Evolutionary conservation across 2,797 vertebrate genomes (phyloP).

Genomic region (Microchirus variegatus): DNA sequence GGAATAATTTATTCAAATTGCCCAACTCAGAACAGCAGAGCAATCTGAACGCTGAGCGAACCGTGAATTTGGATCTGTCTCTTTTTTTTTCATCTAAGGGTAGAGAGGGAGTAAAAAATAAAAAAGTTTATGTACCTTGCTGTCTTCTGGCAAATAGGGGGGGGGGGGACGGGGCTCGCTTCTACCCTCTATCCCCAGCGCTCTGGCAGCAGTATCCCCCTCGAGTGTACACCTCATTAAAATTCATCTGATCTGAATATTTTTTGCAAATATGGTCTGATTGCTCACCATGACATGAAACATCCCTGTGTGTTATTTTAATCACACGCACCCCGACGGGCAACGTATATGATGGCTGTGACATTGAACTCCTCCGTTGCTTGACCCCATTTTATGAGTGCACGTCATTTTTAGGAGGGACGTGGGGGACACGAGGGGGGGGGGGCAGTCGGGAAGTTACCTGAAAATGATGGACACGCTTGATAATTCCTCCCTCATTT

Average conservation of each 20-base stretch:
- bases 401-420: conserved; percentile 58
- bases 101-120: conserved; percentile 73
- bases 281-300: conserved; percentile 96
- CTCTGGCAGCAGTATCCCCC: conserved; percentile 90
- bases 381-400: conserved; percentile 83
- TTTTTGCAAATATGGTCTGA: conserved; percentile 99
- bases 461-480: conserved; percentile 77
- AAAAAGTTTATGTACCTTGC: conserved; percentile 93
- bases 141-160: conserved; percentile 98
- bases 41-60: conserved; percentile 98
- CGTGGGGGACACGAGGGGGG: conserved; percentile 10
- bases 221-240: conserved; percentile 97
- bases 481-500: conserved; percentile 72
- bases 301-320: conserved; percentile 91
- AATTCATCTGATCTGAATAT: conserved; percentile 99
- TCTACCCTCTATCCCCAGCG: conserved; percentile 61
- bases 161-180: conserved; percentile 85
- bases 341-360: conserved; percentile 88
- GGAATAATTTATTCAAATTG: conserved; percentile 99
- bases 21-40: conserved; percentile 98
- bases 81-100: conserved; percentile 50
- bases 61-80: conserved; percentile 89
- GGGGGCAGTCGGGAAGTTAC: conserved; percentile 58
- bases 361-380: conserved; percentile 89
- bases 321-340: conserved; percentile 88